Evolutionary conservation across 1,140 invertebrate species (phyloP), one percentile per base, ranked within the genome.

Genomic region (Calephelis nemesis): DNA sequence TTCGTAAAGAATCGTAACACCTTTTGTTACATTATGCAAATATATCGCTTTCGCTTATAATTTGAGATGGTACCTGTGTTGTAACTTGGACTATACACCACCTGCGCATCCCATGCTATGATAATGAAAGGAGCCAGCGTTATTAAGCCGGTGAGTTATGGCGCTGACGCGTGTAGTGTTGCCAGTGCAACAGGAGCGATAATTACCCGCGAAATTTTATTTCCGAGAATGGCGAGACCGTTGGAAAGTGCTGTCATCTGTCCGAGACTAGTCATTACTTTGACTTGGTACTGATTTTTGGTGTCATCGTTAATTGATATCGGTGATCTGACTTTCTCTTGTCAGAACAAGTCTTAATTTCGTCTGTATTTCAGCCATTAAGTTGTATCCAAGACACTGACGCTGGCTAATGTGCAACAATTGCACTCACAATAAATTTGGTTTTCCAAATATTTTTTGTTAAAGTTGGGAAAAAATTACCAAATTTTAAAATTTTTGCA

Each of bases 201-300:
- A 87, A 89, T 89, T 87, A 85, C 71, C 75, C 84, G 81, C 77
- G 79, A 85, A 87, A 87, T 85, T 87, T 82, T 79, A 81, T 85
- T 89, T 88, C 86, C 82, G 50, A 71, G 85, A 84, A 87, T 71
- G 71, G 63, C 54, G 49, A 67, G 72, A 79, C 70, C 63, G 69
- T 72, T 77, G 74, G 81, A 84, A 84, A 84, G 81, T 76, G 71
- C 70, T 74, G 67, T 62, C 68, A 70, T 67, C 69, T 67, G 69
- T 67, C 69, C 69, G 58, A 73, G 68, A 70, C 71, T 65, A 70
- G 67, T 74, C 69, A 77, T 73, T 73, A 75, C 52, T 42, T 66
- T 63, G 60, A 62, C 58, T 62, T 62, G 45, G 47, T 47, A 64
- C 19, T 47, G 19, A 48, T 48, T 64, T 64, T 65, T 60, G 63